A percentile compares a stretch with the other conserved stretches of the same genome.
Conservation (phyloP, 2,888 invertebrate genomes). For the Acanthosepion lycidas region DNA sequence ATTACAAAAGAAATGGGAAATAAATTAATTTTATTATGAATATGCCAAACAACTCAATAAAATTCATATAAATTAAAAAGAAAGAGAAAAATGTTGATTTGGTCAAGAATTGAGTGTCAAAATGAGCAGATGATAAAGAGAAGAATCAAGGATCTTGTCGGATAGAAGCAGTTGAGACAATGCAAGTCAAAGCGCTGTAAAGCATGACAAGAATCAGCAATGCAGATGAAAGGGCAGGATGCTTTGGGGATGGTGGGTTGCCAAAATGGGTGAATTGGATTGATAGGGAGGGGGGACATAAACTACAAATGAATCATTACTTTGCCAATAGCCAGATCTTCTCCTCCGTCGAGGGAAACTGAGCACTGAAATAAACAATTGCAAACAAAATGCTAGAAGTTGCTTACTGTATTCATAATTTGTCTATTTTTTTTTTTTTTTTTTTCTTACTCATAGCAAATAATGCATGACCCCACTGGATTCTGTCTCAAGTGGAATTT, state of each 20-base stretch:
- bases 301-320: constrained; percentile 21
- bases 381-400: constrained; percentile 3
- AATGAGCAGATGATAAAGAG: background rate
- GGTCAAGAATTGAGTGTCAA: background rate
- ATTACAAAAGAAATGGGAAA: background rate
- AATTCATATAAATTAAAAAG: too few species aligned
- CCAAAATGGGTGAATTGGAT: background rate
- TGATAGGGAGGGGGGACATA: background rate
- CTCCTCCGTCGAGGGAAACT: constrained; percentile 33
- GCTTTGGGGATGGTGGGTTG: background rate
- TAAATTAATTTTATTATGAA: too few species aligned
- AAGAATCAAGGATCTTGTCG: background rate
- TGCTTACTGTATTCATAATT: background rate
- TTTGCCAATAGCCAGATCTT: constrained; percentile 33
- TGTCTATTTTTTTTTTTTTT: background rate
- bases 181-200: background rate
- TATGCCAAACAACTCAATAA: background rate
- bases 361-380: constrained; percentile 12
- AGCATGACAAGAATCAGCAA: constrained; percentile 33
- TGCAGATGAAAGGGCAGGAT: constrained; percentile 12
- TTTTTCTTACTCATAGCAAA: background rate
- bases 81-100: background rate
- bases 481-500: background rate
- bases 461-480: background rate
- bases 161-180: background rate